These are phyloP conservation scores for Dendrocopos noguchii DNA, from an alignment of 2,113 vertebrate genomes.

Conservation along the genomic window DNA sequence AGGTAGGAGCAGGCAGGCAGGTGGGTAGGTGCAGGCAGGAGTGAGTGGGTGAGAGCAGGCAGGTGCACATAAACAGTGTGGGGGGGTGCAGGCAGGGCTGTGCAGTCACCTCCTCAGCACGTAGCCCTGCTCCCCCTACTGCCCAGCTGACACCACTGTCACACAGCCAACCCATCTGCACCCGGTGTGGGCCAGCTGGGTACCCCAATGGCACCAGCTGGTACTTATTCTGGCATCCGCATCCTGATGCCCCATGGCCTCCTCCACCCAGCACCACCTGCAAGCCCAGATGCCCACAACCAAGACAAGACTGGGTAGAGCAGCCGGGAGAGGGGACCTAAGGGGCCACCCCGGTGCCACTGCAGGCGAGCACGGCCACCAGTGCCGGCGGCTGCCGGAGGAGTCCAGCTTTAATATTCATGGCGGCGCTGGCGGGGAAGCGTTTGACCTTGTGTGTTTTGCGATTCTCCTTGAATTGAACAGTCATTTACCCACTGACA, in stretches of 20 bases:
- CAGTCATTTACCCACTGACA: conserved; percentile 72
- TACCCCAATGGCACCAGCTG: not conserved
- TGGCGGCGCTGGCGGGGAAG: conserved; percentile 47
- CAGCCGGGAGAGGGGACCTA: not conserved
- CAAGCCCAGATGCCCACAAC: accelerated
- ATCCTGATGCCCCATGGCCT: accelerated
- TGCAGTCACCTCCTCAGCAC: not conserved
- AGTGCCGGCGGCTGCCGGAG: not conserved
- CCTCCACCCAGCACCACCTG: not conserved
- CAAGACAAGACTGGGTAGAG: not conserved
- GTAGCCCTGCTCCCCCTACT: not conserved
- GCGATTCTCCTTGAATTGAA: conserved; percentile 74
- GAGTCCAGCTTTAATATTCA: conserved; percentile 70
- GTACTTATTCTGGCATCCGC: accelerated
- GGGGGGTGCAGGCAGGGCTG: not conserved
- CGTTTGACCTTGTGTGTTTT: conserved; percentile 76
- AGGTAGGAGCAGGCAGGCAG: not conserved
- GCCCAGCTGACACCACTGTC: not conserved
- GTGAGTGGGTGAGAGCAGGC: not conserved
- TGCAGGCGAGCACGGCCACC: accelerated
- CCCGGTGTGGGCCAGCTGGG: accelerated
- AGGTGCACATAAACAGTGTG: not conserved
- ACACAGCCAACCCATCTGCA: not conserved
- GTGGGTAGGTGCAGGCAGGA: not conserved
- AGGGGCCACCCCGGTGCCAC: not conserved